phyloP scores from a whole-genome alignment of 2,888 invertebrate genomes.

The Ptycholaimellus sp. region DNA sequence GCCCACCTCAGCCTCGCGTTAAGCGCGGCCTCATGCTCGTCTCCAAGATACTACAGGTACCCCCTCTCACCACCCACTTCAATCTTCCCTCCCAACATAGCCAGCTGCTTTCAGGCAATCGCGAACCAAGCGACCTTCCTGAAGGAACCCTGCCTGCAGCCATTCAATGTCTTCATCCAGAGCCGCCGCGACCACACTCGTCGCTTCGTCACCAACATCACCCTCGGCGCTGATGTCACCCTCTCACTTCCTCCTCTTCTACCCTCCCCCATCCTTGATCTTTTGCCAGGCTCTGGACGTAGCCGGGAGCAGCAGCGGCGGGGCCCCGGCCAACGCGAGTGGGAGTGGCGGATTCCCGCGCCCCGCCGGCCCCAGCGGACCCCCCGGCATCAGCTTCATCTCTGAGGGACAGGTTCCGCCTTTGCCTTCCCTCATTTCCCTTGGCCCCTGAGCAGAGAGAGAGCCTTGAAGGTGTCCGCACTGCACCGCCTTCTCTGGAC shows the following conservation, averaged over 20 bases:
- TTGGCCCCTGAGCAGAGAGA: no score
- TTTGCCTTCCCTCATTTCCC: no score
- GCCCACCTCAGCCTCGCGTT: slow-evolving; percentile 56
- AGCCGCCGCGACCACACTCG: slow-evolving; percentile 72
- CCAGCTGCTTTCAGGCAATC: slow-evolving; percentile 40
- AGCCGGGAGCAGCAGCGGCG: no score
- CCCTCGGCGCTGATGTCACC: no score
- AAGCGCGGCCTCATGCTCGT: slow-evolving; percentile 88
- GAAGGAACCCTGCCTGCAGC: slow-evolving; percentile 88
- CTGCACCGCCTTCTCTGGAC: slow-evolving; percentile 79
- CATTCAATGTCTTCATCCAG: slow-evolving; percentile 75
- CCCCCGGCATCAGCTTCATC: slow-evolving; percentile 46
- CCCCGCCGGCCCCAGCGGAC: neutral
- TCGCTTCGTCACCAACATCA: no score
- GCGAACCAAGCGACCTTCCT: slow-evolving; percentile 94
- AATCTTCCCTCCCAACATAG: neutral
- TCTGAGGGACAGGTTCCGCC: slow-evolving; percentile 90
- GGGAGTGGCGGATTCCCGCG: no score
- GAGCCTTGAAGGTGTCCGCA: no score
- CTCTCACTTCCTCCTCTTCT: no score
- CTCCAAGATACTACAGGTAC: slow-evolving; percentile 73
- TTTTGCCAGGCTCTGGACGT: no score
- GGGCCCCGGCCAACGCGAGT: no score
- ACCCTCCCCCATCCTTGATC: no score
- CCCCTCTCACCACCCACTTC: neutral